A percentile compares a stretch with the other conserved stretches of the same genome.
Evolutionary conservation across 2,113 vertebrate species (phyloP).

Genomic region (Lichenostomus cassidix): DNA sequence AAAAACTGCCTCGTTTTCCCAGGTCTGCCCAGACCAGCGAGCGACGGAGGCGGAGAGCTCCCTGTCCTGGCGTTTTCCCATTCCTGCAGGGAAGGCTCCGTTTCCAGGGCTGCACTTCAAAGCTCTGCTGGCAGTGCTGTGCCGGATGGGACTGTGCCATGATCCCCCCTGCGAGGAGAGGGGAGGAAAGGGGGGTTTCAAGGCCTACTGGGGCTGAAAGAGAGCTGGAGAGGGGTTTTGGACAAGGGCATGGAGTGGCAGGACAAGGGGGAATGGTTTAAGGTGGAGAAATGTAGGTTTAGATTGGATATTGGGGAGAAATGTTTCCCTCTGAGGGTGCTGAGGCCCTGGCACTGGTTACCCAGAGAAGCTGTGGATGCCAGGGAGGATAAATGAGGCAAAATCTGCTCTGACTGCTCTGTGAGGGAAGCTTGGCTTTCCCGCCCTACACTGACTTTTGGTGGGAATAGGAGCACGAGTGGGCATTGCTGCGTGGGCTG

Average conservation of each 20-base stretch:
- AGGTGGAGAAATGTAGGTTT: neutral
- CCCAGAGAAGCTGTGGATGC: fast-evolving
- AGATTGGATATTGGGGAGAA: neutral
- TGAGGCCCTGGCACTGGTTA: neutral
- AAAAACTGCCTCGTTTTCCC: fast-evolving
- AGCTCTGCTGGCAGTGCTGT: neutral
- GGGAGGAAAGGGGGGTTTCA: neutral
- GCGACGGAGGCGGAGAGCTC: neutral
- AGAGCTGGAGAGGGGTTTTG: neutral
- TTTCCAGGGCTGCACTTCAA: constrained; percentile 28
- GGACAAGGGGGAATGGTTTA: neutral
- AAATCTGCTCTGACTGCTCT: fast-evolving
- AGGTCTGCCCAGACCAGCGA: neutral
- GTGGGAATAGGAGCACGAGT: fast-evolving
- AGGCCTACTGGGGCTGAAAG: neutral
- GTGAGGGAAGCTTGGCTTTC: neutral
- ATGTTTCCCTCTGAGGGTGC: neutral
- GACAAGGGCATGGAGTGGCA: neutral
- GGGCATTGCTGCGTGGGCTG: fast-evolving
- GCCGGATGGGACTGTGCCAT: neutral
- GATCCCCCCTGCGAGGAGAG: neutral
- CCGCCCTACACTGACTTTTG: fast-evolving
- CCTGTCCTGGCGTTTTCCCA: neutral
- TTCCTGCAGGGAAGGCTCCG: neutral
- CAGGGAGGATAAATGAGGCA: neutral